Conservation (phyloP, 2,113 vertebrate genomes). For the Labrus mixtus region DNA sequence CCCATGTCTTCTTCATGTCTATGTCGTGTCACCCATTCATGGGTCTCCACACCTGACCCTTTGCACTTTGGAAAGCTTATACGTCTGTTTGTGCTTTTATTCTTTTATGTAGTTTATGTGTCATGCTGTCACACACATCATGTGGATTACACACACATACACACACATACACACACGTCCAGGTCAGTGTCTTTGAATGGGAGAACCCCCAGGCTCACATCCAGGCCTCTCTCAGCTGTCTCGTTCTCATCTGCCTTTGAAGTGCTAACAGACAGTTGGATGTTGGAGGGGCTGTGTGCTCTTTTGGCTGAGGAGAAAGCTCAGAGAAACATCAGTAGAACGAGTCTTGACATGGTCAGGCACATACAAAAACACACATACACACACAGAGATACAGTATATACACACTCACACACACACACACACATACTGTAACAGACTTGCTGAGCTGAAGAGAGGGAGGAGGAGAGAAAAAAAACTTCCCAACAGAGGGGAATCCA, state of each 20-base stretch:
- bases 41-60: slow-evolving; percentile 40
- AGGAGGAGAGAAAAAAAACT: neutral
- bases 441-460: slow-evolving; percentile 26
- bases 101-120: slow-evolving; percentile 28
- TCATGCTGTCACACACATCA: slow-evolving; percentile 29
- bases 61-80: slow-evolving; percentile 20
- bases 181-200: slow-evolving; percentile 56
- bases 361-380: slow-evolving; percentile 9
- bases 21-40: slow-evolving; percentile 21
- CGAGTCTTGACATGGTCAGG: slow-evolving; percentile 52
- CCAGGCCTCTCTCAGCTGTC: slow-evolving; percentile 55
- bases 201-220: slow-evolving; percentile 50
- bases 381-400: too few relatives aligned
- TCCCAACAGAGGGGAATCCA: slow-evolving; percentile 36
- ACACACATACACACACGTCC: slow-evolving; percentile 21
- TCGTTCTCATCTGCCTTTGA: slow-evolving; percentile 68
- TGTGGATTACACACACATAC: neutral
- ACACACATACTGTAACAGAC: slow-evolving; percentile 21
- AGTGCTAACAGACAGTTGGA: slow-evolving; percentile 63
- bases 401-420: neutral
- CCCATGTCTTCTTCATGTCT: slow-evolving; percentile 48
- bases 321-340: slow-evolving; percentile 62
- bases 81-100: neutral
- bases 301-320: slow-evolving; percentile 51
- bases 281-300: slow-evolving; percentile 53